Conservation (phyloP, 1,140 invertebrate species). For the Aphis craccivora region DNA sequence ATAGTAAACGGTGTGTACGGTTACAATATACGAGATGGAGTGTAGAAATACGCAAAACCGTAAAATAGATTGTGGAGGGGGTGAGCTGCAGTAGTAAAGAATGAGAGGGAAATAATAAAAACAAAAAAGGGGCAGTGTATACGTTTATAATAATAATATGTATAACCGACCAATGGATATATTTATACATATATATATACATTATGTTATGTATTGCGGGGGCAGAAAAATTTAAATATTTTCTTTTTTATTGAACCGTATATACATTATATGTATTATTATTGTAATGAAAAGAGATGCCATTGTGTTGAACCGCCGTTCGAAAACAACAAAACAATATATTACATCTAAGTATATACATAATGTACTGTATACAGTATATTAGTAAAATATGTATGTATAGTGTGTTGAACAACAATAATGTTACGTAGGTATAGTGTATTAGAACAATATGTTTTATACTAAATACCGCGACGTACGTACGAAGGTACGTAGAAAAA, state of each 20-base stretch:
- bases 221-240: constrained; percentile 4
- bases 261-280: background rate
- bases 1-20: background rate
- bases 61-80: background rate
- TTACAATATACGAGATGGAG: background rate
- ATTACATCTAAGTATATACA: background rate
- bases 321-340: background rate
- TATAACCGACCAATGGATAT: background rate
- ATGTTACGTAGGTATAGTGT: background rate
- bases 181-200: background rate
- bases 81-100: background rate
- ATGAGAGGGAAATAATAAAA: background rate
- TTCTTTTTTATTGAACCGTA: background rate
- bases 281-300: background rate
- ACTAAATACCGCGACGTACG: background rate
- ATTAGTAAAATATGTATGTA: background rate
- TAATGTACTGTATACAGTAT: background rate
- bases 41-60: background rate
- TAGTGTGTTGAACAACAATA: background rate
- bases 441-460: background rate
- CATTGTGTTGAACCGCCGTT: background rate
- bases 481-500: background rate
- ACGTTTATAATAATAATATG: background rate
- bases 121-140: background rate
- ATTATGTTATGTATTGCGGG: background rate